Evolutionary conservation across 2,797 vertebrate genomes (phyloP), one percentile per base, ranked within the genome.

Genomic region (Ctenopoma multispine): DNA sequence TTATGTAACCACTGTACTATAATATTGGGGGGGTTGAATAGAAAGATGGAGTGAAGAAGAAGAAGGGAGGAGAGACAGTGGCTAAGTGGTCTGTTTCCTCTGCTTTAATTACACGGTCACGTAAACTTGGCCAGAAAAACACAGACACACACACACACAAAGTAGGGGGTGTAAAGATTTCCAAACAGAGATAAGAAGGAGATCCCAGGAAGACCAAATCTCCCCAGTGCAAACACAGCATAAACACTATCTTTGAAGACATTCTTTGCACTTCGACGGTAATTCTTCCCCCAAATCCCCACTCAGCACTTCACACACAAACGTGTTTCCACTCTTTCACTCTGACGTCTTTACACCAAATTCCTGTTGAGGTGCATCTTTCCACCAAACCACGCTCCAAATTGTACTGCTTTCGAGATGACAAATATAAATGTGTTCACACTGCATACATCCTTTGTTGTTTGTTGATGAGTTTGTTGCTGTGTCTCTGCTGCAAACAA

Each of bases 201-300:
- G 70, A 76, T 77, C 73, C 58, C 56, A 75, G 34, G 61, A 79
- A 82, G 66, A 66, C 59, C 60, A 83, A 63, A 82, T 75, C 72
- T 69, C 73, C 51, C 34, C 9, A 60, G 55, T 27, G 63, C 75
- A 88, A 85, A 86, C 80, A 83, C 75, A 75, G 63, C 75, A 80
- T 71, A 79, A 89, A 89, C 66, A 82, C 69, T 43, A 72, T 66
- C 83, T 85, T 82, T 88, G 71, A 86, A 89, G 80, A 76, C 51
- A 21, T 54, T 63, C 71, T 75, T 73, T 53, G 49, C 76, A 53
- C 79, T 69, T 61, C 56, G 24, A 15, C 61, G 60, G 71, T 79
- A 81, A 84, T 76, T 82, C 83, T 80, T 72, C 54, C 54, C 53
- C 73, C 59, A 83, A 87, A 82, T 76, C 82, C 63, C 49, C 38